These are phyloP conservation scores for Lagopus leucura DNA, from an alignment of 2,113 vertebrate species.

Conservation along the genomic window DNA sequence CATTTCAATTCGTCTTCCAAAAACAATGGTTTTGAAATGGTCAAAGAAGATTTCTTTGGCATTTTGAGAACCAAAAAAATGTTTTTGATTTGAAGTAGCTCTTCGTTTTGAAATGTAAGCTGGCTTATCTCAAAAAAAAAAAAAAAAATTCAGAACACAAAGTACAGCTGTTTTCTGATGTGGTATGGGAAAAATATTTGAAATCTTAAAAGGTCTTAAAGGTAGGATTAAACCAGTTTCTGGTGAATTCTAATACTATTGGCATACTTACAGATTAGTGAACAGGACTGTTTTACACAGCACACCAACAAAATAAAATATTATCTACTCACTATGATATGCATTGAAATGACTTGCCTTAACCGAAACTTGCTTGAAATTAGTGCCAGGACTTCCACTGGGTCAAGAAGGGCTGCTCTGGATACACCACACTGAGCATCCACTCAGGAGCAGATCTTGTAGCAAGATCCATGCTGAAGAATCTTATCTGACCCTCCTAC, in stretches of 20 bases:
- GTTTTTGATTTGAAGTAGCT: constrained; percentile 9
- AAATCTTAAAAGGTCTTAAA: background rate
- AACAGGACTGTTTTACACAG: background rate
- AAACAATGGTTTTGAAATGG: constrained; percentile 60
- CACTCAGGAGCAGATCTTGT: background rate
- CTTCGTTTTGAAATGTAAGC: constrained; percentile 18
- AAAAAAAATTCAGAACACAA: background rate
- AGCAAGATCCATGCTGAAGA: background rate
- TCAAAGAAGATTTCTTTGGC: constrained; percentile 27
- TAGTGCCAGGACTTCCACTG: background rate
- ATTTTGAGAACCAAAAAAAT: constrained; percentile 23
- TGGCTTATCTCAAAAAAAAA: background rate
- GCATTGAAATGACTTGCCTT: background rate
- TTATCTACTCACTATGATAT: background rate
- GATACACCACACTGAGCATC: background rate
- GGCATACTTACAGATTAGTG: background rate
- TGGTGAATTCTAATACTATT: background rate
- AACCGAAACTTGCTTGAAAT: background rate
- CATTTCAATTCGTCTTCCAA: constrained; percentile 45
- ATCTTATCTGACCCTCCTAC: background rate
- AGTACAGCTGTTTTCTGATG: constrained; percentile 1
- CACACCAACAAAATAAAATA: background rate
- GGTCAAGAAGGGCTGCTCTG: background rate
- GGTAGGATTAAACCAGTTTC: background rate
- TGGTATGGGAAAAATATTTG: background rate